Evolutionary conservation across 2,113 vertebrate genomes (phyloP).

Genomic region (Callochromis pleurospilus): DNA sequence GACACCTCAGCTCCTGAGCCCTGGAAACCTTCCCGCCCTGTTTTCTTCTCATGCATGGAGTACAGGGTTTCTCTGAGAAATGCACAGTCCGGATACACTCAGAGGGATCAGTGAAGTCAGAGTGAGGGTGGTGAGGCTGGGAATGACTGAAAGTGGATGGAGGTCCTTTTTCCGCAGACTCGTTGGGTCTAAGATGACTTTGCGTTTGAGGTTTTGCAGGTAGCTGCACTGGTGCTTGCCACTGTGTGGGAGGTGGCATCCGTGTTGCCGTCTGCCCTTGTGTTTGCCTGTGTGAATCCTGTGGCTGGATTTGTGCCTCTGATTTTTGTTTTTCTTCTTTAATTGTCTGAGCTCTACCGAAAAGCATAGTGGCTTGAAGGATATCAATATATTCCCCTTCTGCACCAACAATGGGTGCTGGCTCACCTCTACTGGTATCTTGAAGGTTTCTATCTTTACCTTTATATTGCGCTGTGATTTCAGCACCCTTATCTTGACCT

Average conservation of each 20-base stretch:
- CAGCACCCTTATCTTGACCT: neutral
- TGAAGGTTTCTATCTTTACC: neutral
- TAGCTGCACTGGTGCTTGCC: neutral
- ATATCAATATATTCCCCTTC: conserved; percentile 83
- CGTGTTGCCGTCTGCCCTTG: neutral
- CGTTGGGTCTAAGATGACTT: neutral
- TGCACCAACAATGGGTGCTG: neutral
- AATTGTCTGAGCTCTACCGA: conserved; percentile 5
- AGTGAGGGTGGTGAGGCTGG: neutral
- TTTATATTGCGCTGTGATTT: conserved; percentile 1
- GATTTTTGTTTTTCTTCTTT: conserved; percentile 1
- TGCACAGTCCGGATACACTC: conserved; percentile 34
- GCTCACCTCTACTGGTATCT: neutral
- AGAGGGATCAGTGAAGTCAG: neutral
- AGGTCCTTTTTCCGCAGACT: neutral
- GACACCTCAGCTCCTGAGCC: conserved; percentile 55
- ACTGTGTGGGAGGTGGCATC: neutral
- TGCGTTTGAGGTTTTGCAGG: neutral
- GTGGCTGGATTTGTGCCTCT: neutral
- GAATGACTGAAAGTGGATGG: neutral
- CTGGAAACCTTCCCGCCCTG: conserved; percentile 42
- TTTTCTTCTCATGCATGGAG: conserved; percentile 65
- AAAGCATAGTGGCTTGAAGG: conserved; percentile 62
- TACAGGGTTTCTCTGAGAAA: conserved; percentile 73
- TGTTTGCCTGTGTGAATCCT: neutral